Base-by-base conservation (phyloP, 2,113 vertebrate species). In the Cromileptes altivelis region DNA sequence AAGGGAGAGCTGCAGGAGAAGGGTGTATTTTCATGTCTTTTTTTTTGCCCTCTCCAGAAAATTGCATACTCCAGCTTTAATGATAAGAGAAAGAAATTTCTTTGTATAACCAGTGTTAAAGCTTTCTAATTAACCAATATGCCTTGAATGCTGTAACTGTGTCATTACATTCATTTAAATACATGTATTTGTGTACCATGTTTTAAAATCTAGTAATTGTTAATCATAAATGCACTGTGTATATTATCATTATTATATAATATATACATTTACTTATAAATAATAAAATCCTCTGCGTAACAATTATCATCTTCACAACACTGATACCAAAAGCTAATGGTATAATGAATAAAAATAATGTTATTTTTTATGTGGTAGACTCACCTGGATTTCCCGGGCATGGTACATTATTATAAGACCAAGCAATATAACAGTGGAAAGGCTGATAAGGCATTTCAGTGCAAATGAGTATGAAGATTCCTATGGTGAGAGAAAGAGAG, bases 361-460 rank as follows among this genome's bases (percentile, higher is more conserved):
- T 62, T 25, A 6, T 57, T 50, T n/a, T 58, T 23, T 21, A n/a
- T 18, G 50, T 3, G 19, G 30, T 14, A 8, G 57, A 89, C 97
- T 95, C 92, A 99, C 97, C 97, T 99, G 97, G 94, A 99, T 97
- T 95, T 99, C 97, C 69, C 97, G 93, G 88, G 97, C 97, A 33
- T 98, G 97, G 95, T 99, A 99, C 94, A 98, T 97, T 94, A 98
- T 89, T 86, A 99, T 97, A 88, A 99, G 97, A 90, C 97, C 97
- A 94, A 99, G 96, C 87, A 99, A 95, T 95, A 99, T 97, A 94
- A 97, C 90, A 64, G 97, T 98, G 82, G 97, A 99, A 91, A 99
- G 97, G 95, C 97, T 98, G 97, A 99, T 98, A 95, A 99, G 97
- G 96, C 97, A 98, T 96, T 98, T 98, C 95, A 98, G 96, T 88